Conservation (phyloP, 2,797 vertebrate species). For the Cetoscarus ocellatus region DNA sequence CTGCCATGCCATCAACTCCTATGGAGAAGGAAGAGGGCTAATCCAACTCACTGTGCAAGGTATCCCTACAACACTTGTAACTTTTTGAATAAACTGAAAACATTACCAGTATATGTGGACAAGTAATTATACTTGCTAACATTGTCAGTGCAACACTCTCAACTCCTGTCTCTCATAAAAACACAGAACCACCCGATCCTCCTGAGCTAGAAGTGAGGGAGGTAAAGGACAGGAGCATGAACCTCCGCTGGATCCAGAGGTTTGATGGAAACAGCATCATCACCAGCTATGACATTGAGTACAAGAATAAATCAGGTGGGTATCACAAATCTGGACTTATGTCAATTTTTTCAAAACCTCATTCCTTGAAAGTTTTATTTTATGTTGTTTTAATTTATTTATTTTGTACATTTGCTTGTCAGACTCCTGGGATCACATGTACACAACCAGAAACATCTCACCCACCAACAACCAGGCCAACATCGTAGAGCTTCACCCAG, state of each 20-base stretch:
- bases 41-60: conserved; percentile 99
- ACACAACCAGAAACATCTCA: conserved; percentile 97
- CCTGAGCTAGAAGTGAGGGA: conserved; percentile 97
- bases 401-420: conserved; percentile 9
- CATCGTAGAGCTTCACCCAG: conserved; percentile 96
- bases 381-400: background rate
- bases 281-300: conserved; percentile 98
- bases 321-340: background rate
- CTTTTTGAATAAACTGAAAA: background rate
- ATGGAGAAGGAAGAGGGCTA: conserved; percentile 95
- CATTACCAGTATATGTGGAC: too few relatives aligned
- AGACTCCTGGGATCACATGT: conserved; percentile 99
- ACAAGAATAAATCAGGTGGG: conserved; percentile 98
- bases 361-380: background rate
- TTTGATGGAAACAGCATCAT: conserved; percentile 99
- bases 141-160: background rate
- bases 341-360: background rate
- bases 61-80: conserved; percentile 47
- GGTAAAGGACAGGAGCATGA: conserved; percentile 99
- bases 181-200: conserved; percentile 94
- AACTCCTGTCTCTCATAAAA: background rate
- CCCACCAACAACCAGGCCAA: conserved; percentile 99
- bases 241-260: conserved; percentile 96
- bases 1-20: conserved; percentile 98
- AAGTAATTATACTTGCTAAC: too few relatives aligned